Evolutionary conservation across 2,888 invertebrate genomes (phyloP), one percentile per base, ranked within the genome.

Genomic region (Andrena bicolor): DNA sequence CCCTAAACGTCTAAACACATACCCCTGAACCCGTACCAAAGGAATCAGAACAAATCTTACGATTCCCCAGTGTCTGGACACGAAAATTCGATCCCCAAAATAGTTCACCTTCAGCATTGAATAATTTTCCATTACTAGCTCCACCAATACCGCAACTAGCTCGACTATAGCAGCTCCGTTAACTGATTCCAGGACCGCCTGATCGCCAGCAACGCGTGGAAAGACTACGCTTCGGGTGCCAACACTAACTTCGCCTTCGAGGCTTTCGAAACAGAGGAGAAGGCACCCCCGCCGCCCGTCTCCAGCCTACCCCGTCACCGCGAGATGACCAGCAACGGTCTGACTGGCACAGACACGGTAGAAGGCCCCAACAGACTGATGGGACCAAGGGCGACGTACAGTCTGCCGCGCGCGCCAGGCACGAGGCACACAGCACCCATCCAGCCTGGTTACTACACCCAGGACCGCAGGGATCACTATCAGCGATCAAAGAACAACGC

Each of bases 181-280:
- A 41, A 66, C 8, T 58, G 13, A 1, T 93, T 94, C 30, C 95
- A 98, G 97, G 97, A 97, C 89, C 97, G 97, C 89, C 94, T 98
- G 65, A 97, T 98, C 88, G 97, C 97, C 28, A 97, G 96, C 93
- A 96, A 97, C 23, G 97, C 97, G 0, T 98, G 98, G 98, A 97
- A 97, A 92, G 98, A 98, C 92, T 98, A 98, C 93, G 96, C 97
- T 0, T 95, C 96, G 0, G 92, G 92, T 28, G 95, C 96, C 1
- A 97, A 97, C 94, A 98, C 97, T 0, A 98, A 98, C 94, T 98
- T 98, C 94, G 98, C 97, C 0, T 98, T 98, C 94, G 98, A 98
- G 90, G 96, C 97, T 0, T 97, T 97, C 93, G 98, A 97, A 90
- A 96, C 97, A 78, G 97, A 97, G 89, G 97, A 97, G 92, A 97